Evolutionary conservation across 2,888 invertebrate genomes (phyloP).

Genomic region (Coremacera marginata): DNA sequence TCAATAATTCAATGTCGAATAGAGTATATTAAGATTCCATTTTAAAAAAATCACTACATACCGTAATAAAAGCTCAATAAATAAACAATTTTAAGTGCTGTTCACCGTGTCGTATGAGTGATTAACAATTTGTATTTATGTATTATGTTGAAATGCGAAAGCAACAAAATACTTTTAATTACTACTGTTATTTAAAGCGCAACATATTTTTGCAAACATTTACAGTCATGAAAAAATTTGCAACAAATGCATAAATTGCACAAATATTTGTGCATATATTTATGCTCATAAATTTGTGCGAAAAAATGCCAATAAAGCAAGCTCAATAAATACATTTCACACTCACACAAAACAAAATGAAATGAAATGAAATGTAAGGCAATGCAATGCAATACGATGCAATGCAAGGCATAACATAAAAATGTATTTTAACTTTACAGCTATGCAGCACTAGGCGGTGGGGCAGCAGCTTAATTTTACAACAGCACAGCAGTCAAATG

Average conservation of each 20-base stretch:
- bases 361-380: neutral
- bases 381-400: neutral
- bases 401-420: neutral
- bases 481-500: neutral
- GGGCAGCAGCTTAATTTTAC: neutral
- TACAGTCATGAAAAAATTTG: neutral
- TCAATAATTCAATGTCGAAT: too few species aligned
- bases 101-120: too few species aligned
- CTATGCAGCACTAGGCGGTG: neutral
- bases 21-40: too few species aligned
- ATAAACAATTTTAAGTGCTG: too few species aligned
- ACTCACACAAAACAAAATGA: conserved; percentile 9
- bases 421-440: neutral
- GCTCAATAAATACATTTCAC: conserved; percentile 30
- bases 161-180: too few species aligned
- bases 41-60: too few species aligned
- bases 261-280: conserved; percentile 5
- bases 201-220: too few species aligned
- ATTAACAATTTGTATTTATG: too few species aligned
- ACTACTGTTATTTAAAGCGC: too few species aligned
- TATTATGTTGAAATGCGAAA: too few species aligned
- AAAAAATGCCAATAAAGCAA: conserved; percentile 28
- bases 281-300: conserved; percentile 10
- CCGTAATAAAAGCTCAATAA: too few species aligned
- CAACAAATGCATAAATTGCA: conserved; percentile 12